Base-by-base conservation (phyloP, 2,797 vertebrate genomes). In the Coregonus suidteri region DNA sequence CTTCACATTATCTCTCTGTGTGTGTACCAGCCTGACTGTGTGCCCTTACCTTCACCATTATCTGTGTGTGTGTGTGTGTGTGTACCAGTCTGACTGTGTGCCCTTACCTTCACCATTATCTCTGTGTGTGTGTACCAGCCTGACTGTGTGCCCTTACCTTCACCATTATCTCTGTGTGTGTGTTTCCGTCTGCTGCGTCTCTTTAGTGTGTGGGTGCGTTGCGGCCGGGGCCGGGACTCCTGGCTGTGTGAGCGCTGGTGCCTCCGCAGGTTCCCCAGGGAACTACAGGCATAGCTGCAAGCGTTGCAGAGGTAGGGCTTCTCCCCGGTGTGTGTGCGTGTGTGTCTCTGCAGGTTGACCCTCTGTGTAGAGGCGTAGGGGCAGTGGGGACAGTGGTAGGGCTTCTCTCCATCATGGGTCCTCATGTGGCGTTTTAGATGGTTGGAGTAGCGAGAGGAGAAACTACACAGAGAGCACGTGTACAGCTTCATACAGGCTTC, bases 341-440 rank as follows among this genome's bases (percentile, higher is more conserved):
- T 91, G 82, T 98, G 97, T n/a, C 97, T 95, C 59, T 97, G 97
- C 89, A 98, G 92, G 94, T 98, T 99, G 86, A 98, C 97, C 30
- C 97, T 95, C 94, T 99, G 98, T 15, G 97, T 95, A 0, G 97
- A 99, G 83, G 97, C 97, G 20, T 99, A 99, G 9, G 95, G 91
- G 80, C 97, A 99, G 86, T 94, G 95, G 2, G 95, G 95, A 88
- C 98, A 99, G 81, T 93, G 93, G 64, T 96, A 97, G 0, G 98
- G 98, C 92, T 99, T 99, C 91, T 98, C 96, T 4, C 97, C 97
- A 0, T 98, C 97, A 92, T 99, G 98, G 18, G 94, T 99, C 89
- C 96, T 95, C 97, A 98, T 98, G 94, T 99, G 98, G 74, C 98
- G 95, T 87, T 98, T 99, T 83, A 99, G 95, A 88, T 99, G 97